Evolutionary conservation across 1,140 invertebrate genomes (phyloP).

Genomic region (Neelides sp.): DNA sequence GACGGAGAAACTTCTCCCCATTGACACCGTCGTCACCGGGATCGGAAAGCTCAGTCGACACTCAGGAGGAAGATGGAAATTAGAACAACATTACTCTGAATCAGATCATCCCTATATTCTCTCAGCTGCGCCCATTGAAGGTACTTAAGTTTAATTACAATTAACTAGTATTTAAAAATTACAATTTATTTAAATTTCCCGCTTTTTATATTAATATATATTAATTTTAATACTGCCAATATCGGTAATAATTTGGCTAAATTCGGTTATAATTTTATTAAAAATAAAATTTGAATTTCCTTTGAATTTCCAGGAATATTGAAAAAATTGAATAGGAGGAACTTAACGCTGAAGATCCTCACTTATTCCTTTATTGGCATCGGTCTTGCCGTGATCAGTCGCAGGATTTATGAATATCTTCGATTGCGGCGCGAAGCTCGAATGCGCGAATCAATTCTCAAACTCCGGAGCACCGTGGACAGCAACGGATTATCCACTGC

Average conservation of each 20-base stretch:
- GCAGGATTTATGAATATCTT: conserved; percentile 15
- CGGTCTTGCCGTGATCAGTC: conserved; percentile 13
- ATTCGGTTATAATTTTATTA: too few species aligned
- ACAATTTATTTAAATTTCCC: not conserved
- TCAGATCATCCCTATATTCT: conserved; percentile 18
- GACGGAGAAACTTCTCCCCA: conserved; percentile 25
- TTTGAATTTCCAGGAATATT: conserved; percentile 19
- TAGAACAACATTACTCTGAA: conserved; percentile 10
- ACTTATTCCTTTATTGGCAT: conserved; percentile 16
- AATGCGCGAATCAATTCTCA: conserved; percentile 26
- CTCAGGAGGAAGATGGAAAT: conserved; percentile 10
- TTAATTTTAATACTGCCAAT: too few species aligned
- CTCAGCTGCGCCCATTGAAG: conserved; percentile 25
- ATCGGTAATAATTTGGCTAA: too few species aligned
- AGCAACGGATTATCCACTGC: conserved; percentile 13
- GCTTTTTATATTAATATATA: conserved; percentile 1
- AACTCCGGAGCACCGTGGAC: conserved; percentile 15
- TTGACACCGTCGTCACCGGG: conserved; percentile 25
- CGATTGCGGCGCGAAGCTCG: conserved; percentile 9
- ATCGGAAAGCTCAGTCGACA: conserved; percentile 20
- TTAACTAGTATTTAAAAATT: not conserved
- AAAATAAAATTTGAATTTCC: conserved; percentile 1
- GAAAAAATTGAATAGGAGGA: conserved; percentile 20
- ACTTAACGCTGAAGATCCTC: conserved; percentile 16
- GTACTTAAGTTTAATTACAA: too few species aligned